Evolutionary conservation across 2,113 vertebrate genomes (phyloP).

Genomic region (Ranitomeya variabilis): DNA sequence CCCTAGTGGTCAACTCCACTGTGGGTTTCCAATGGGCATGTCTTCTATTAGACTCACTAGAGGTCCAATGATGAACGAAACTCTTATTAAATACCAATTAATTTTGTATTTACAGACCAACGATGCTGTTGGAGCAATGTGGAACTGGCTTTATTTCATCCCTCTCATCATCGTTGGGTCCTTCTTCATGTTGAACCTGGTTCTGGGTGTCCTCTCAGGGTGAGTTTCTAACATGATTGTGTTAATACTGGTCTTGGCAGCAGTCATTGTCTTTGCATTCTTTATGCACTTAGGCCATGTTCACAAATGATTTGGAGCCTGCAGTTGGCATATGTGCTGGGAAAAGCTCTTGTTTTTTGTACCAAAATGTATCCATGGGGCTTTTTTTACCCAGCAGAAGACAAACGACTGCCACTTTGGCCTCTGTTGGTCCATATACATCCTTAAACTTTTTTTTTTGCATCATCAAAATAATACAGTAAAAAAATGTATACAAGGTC

Average conservation of each 20-base stretch:
- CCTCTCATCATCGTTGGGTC: conserved; percentile 96
- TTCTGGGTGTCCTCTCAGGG: conserved; percentile 91
- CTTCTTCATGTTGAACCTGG: conserved; percentile 97
- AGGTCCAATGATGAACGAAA: background rate
- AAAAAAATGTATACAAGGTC: no score
- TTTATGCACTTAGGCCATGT: background rate
- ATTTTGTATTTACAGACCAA: conserved; percentile 80
- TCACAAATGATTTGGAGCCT: background rate
- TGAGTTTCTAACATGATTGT: conserved; percentile 67
- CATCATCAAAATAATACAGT: no score
- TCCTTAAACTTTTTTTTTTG: no score
- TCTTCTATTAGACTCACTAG: background rate
- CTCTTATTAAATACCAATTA: background rate
- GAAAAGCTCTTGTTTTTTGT: no score
- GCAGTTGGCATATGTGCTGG: no score
- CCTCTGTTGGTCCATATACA: no score
- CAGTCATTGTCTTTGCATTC: background rate
- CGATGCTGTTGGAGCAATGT: conserved; percentile 90
- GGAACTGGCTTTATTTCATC: conserved; percentile 96
- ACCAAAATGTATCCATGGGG: no score
- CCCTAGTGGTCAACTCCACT: background rate
- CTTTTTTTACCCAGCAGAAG: no score
- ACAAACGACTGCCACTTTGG: no score
- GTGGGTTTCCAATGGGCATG: background rate
- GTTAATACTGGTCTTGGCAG: background rate